A percentile compares a stretch with the other conserved stretches of the same genome.
phyloP scores from a whole-genome alignment of 2,888 invertebrate species.

The Synanthedon tipuliformis region DNA sequence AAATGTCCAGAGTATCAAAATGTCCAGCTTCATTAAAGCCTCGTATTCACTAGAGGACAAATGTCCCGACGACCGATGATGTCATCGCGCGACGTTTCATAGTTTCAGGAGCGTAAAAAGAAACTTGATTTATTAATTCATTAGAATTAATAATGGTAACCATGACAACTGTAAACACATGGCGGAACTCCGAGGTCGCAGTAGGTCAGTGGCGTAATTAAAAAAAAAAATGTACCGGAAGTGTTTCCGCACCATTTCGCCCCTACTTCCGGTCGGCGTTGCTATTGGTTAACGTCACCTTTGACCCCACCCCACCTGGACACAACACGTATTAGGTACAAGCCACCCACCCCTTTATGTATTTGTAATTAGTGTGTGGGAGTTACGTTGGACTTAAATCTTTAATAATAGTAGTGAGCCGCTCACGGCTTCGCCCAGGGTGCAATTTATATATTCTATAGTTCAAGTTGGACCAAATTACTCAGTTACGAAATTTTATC shows the following conservation, averaged over 20 bases:
- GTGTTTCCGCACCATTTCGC: constrained; percentile 37
- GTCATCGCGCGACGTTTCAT: too few relatives aligned
- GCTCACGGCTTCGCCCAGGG: too few relatives aligned
- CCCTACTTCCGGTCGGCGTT: constrained; percentile 33
- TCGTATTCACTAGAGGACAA: too few relatives aligned
- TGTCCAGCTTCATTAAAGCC: too few relatives aligned
- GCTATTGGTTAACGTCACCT: constrained; percentile 55
- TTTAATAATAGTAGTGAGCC: too few relatives aligned
- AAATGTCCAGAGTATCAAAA: too few relatives aligned
- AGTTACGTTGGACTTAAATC: not conserved
- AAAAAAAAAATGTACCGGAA: constrained; percentile 47
- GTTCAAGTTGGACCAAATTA: too few relatives aligned
- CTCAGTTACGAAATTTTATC: too few relatives aligned
- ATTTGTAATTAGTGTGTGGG: not conserved
- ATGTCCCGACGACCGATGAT: too few relatives aligned
- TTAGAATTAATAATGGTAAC: not conserved
- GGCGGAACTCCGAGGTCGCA: constrained; percentile 26
- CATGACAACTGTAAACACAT: constrained; percentile 25
- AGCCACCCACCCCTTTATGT: not conserved
- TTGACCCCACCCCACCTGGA: constrained; percentile 54
- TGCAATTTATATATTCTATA: too few relatives aligned
- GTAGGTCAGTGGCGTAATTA: constrained; percentile 35
- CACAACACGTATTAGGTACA: not conserved
- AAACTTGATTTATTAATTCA: too few relatives aligned
- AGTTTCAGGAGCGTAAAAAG: too few relatives aligned